phyloP scores from a whole-genome alignment of 2,113 vertebrate species.

The Ptilorrhoa leucosticta region DNA sequence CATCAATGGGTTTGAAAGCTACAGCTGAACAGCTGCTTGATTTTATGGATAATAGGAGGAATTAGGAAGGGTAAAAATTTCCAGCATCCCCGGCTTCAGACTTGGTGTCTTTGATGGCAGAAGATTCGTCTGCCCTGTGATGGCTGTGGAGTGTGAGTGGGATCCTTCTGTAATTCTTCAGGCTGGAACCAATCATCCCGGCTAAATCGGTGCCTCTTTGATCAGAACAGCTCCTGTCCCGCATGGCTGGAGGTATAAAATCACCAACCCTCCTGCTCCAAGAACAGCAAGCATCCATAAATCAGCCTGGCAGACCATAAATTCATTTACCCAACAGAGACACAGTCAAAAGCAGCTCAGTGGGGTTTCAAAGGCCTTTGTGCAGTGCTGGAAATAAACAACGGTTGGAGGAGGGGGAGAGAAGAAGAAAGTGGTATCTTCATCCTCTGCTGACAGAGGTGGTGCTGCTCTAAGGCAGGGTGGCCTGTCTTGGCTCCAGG shows the following conservation, averaged over 20 bases:
- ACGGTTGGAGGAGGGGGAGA: background rate
- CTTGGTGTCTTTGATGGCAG: background rate
- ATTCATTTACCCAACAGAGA: conserved; percentile 54
- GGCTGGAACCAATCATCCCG: conserved; percentile 37
- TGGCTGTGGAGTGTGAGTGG: background rate
- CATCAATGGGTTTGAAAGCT: background rate
- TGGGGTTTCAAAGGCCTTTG: conserved; percentile 16
- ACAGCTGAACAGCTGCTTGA: background rate
- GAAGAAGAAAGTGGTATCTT: background rate
- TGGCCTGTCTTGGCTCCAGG: background rate
- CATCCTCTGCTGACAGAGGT: background rate
- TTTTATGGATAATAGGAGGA: background rate
- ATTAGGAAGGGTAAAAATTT: background rate
- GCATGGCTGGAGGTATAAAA: conserved; percentile 44
- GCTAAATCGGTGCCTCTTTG: conserved; percentile 11
- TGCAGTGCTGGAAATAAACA: background rate
- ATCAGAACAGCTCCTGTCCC: conserved; percentile 37
- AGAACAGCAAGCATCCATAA: conserved; percentile 32
- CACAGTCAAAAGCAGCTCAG: conserved; percentile 10
- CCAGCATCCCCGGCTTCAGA: background rate
- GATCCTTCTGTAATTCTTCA: background rate
- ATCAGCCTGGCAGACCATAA: conserved; percentile 57
- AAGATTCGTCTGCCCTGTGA: background rate
- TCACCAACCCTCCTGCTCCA: conserved; percentile 4
- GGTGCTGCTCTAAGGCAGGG: background rate